Evolutionary conservation across 2,888 invertebrate genomes (phyloP), one percentile per base, ranked within the genome.

Genomic region (Drosophila longiperda): DNA sequence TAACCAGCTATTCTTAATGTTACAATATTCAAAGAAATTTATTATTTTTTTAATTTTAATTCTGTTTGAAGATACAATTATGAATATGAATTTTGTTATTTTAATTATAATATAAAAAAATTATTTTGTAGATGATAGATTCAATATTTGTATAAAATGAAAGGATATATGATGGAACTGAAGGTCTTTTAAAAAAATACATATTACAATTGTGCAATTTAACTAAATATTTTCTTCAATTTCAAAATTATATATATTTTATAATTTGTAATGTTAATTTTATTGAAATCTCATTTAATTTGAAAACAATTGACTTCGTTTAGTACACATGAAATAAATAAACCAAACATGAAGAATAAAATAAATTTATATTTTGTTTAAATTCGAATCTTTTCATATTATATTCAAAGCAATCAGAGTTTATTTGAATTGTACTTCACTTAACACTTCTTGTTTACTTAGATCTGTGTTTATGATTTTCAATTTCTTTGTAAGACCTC

Each of bases 401-500:
- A 45, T 15, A 15, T 48, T 48, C 17, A 61, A 59, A 9, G 62
- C 33, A 54, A 63, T 42, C 6, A n/a, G 15, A 32, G 42, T 62
- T 48, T 42, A 29, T 11, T 26, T 0, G 7, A 26, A 9, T 11
- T 5, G 33, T 4, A 12, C 6, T 57, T 45, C 12, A 5, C 23
- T 15, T 48, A 0, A 2, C 17, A n/a, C 15, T 32, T 62, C 48
- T 49, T 65, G 73, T 67, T 72, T 71, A 53, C 63, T 57, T 50
- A 60, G 26, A 34, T 45, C 58, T 54, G 61, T 77, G 77, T 83
- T 83, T 83, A 77, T 83, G 72, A 71, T 74, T 76, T 70, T 53
- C 75, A 78, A 66, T 80, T 80, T 72, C 66, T 58, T 60, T 75
- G 67, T 71, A 70, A 62, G 71, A 73, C 58, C 63, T 65, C 60